These are phyloP conservation scores for Stenotaenia linearis DNA, from an alignment of 2,888 invertebrate species.

Conservation along the genomic window DNA sequence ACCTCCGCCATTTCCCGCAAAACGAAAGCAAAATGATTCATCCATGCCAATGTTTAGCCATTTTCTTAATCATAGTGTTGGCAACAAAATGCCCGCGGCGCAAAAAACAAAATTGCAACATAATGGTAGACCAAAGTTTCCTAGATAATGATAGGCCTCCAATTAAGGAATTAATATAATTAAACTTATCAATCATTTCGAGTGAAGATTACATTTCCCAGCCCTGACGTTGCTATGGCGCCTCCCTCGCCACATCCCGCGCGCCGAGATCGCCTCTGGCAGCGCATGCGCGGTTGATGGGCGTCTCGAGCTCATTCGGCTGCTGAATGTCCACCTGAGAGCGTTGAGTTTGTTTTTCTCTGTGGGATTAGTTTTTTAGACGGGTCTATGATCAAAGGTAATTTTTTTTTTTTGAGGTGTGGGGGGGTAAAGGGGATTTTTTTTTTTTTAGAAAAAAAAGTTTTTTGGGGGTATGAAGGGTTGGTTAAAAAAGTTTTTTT, in stretches of 20 bases:
- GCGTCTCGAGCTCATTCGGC: background rate
- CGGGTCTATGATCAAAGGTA: background rate
- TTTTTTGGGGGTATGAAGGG: no score
- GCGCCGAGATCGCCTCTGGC: background rate
- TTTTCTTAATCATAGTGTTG: conserved; percentile 19
- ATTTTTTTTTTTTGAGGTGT: background rate
- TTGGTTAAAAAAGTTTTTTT: no score
- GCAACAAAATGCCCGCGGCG: background rate
- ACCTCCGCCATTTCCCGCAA: background rate
- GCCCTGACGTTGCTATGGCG: background rate
- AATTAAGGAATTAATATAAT: conserved; percentile 28
- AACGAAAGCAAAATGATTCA: background rate
- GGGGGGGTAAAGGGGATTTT: background rate
- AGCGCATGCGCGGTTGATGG: background rate
- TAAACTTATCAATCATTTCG: conserved; percentile 28
- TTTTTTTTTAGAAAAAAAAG: no score
- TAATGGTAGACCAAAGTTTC: conserved; percentile 21
- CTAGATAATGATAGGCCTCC: conserved; percentile 26
- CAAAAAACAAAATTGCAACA: conserved; percentile 19
- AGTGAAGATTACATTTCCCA: conserved; percentile 19
- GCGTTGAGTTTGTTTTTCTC: no score
- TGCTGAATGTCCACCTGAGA: background rate
- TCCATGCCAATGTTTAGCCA: conserved; percentile 19
- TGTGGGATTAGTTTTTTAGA: no score
- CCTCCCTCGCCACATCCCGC: background rate